Base-by-base conservation (phyloP, 1,140 invertebrate genomes). In the Aporrectodea caliginosa region DNA sequence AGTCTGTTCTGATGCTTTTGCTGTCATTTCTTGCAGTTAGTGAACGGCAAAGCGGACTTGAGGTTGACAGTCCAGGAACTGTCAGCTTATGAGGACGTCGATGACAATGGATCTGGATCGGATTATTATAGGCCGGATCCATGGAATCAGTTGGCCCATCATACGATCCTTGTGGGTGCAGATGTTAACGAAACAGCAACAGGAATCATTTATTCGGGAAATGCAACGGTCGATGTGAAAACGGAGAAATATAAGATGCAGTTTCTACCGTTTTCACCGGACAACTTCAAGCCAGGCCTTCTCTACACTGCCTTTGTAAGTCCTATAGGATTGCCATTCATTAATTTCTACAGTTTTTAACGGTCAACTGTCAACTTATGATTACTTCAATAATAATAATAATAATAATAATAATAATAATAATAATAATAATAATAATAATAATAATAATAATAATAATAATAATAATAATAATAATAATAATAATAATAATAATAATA, bases 251-350 rank as follows among this genome's bases (percentile, higher is more conserved):
- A 68, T 35, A 27, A 75, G 16, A 31, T 79, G 22, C 22, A 0
- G 16, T 79, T 75, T 27, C 33, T 79, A 27, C 29, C n/a, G n/a
- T 58, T 33, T 22, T 68, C 93, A 0, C 91, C 95, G 1, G 92
- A 93, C 77, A 93, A 92, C 82, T 98, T 95, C 87, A 96, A 96
- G 85, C 94, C 95, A 1, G 93, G 93, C 6, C 90, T 98, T 70
- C 92, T 92, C 78, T 96, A 95, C 84, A 92, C 90, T 69, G 92
- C 93, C 77, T 93, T n/a, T n/a, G n/a, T n/a, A n/a, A n/a, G n/a
- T n/a, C n/a, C n/a, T n/a, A n/a, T n/a, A n/a, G n/a, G n/a, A n/a
- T n/a, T n/a, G n/a, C n/a, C n/a, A n/a, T n/a, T n/a, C n/a, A n/a
- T n/a, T n/a, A n/a, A n/a, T n/a, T n/a, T n/a, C n/a, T n/a, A n/a